Evolutionary conservation across 2,113 vertebrate species (phyloP), one percentile per base, ranked within the genome.

Genomic region (Hydropotes inermis): DNA sequence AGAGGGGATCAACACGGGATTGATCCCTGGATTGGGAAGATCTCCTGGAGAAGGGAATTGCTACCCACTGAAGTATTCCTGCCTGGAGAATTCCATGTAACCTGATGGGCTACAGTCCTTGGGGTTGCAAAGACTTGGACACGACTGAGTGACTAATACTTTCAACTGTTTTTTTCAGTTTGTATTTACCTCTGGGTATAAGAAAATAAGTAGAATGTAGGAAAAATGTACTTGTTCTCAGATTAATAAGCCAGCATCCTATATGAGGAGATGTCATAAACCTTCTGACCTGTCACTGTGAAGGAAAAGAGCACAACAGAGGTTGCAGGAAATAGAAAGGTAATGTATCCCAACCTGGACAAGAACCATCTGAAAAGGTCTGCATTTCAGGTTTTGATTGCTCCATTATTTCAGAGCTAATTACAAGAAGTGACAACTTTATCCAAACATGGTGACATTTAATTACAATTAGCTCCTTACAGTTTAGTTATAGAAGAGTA

Each of bases 351-450:
- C 78, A 90, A 21, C 91, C 58, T 91, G 10, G 28, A 74, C n/a
- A 47, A 83, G 55, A 89, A 39, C 55, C 30, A 28, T 85, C 76
- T 52, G 21, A 60, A 91, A 90, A 92, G 27, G 2, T 81, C 54
- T 74, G 54, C 57, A 8, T 89, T 74, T 95, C 52, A 47, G 70
- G 47, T 97, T 94, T 90, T 96, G 93, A 96, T 97, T 96, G 61
- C n/a, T 39, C 58, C 54, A 12, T 88, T 89, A 70, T 93, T 96
- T 92, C 84, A 91, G 54, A 98, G 87, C 78, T 95, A 84, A 94
- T 96, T 96, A 81, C 39, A 43, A 97, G 81, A 97, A 97, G 90
- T 96, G 97, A 97, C 87, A 96, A 81, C 85, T 98, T 97, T 96
- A 95, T 90, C 95, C 82, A 79, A 79, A 94, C 89, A 82, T 76